These are phyloP conservation scores for Dipodomys merriami DNA, from an alignment of 2,113 vertebrate genomes.

Conservation along the genomic window DNA sequence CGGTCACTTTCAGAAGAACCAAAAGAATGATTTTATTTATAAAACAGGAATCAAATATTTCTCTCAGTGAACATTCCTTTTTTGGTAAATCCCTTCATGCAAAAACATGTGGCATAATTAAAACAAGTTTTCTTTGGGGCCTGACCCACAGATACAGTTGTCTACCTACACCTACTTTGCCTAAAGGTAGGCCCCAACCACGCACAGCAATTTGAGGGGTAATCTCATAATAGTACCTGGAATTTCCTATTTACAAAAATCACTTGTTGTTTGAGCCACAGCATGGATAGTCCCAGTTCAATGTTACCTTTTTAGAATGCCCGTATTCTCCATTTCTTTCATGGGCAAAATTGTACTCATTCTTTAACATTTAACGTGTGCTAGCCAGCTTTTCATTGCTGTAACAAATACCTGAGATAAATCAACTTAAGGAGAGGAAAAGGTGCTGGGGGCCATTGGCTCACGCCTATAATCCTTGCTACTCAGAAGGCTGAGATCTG, in stretches of 20 bases:
- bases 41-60: slow-evolving; percentile 28
- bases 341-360: background rate
- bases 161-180: background rate
- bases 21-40: slow-evolving; percentile 31
- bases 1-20: slow-evolving; percentile 31
- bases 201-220: background rate
- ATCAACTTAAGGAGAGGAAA: background rate
- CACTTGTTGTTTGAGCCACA: background rate
- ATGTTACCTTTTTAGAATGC: background rate
- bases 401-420: background rate
- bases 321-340: background rate
- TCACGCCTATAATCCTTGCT: too few species aligned
- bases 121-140: background rate
- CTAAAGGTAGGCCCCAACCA: accelerated
- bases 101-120: background rate
- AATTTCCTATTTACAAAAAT: background rate
- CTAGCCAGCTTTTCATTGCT: background rate
- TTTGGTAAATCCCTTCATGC: background rate
- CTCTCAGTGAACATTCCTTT: background rate
- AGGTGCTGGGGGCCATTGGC: too few species aligned
- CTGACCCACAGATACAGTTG: background rate
- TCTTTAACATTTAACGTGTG: background rate
- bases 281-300: background rate
- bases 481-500: too few species aligned
- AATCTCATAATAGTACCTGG: background rate